Evolutionary conservation across 2,797 vertebrate species (phyloP).

Genomic region (Garrulus glandarius): DNA sequence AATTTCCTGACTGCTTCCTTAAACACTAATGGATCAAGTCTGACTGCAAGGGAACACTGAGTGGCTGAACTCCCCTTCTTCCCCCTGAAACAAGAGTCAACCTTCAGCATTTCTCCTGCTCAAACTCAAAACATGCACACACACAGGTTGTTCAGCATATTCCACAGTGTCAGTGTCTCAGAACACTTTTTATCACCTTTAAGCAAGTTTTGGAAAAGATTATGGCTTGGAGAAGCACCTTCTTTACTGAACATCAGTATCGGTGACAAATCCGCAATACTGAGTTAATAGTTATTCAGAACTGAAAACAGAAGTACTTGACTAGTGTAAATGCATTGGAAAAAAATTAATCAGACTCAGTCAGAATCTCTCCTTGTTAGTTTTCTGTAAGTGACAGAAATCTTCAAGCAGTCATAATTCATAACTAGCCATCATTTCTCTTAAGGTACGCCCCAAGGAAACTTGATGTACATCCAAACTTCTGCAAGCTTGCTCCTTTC

Average conservation of each 20-base stretch:
- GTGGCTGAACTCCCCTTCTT: neutral
- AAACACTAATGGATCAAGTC: neutral
- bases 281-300: neutral
- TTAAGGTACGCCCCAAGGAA: slow-evolving; percentile 35
- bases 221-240: neutral
- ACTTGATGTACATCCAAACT: slow-evolving; percentile 63
- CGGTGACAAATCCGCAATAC: neutral
- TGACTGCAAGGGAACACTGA: neutral
- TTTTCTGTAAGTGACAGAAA: neutral
- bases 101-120: neutral
- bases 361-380: neutral
- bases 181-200: neutral
- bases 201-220: neutral
- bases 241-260: neutral
- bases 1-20: neutral
- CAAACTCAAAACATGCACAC: neutral
- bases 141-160: neutral
- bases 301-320: neutral
- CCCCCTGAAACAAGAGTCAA: neutral
- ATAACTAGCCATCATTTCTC: slow-evolving; percentile 3
- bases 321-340: neutral
- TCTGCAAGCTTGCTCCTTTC: slow-evolving; percentile 54
- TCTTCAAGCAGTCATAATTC: slow-evolving; percentile 16
- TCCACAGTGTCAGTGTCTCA: neutral
- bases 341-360: neutral